phyloP scores from a whole-genome alignment of 1,140 invertebrate genomes.

The Lepidurus couesii region DNA sequence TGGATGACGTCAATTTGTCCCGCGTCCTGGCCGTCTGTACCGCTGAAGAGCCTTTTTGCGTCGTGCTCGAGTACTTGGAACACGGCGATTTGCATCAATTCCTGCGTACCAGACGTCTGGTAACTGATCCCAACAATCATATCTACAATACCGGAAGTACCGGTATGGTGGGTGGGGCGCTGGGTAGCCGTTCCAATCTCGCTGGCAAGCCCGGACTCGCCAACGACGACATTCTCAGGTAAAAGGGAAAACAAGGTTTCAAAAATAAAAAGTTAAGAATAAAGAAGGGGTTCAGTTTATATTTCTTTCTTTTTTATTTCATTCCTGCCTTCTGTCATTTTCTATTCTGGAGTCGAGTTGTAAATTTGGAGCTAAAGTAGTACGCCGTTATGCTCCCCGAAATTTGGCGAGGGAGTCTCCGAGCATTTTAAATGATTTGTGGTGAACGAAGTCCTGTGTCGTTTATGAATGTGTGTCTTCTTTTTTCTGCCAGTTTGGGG shows the following conservation, averaged over 20 bases:
- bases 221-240: conserved; percentile 5
- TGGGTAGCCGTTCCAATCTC: neutral
- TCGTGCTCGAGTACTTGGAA: conserved; percentile 85
- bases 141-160: conserved; percentile 22
- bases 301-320: too few relatives aligned
- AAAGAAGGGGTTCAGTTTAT: too few relatives aligned
- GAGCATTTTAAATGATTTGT: conserved; percentile 12
- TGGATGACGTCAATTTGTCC: conserved; percentile 80
- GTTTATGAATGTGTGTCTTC: conserved; percentile 13
- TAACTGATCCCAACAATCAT: conserved; percentile 36
- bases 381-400: neutral
- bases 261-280: too few relatives aligned
- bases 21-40: conserved; percentile 80
- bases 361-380: conserved; percentile 3
- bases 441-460: neutral
- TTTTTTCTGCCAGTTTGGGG: conserved; percentile 57
- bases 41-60: conserved; percentile 70
- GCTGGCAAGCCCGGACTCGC: neutral
- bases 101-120: conserved; percentile 53
- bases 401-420: conserved; percentile 3
- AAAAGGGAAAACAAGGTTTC: neutral
- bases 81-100: conserved; percentile 86
- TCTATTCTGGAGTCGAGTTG: neutral
- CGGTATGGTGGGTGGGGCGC: neutral
- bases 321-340: neutral